Conservation (phyloP, 2,888 invertebrate species). For the Microdon myrmicae region DNA sequence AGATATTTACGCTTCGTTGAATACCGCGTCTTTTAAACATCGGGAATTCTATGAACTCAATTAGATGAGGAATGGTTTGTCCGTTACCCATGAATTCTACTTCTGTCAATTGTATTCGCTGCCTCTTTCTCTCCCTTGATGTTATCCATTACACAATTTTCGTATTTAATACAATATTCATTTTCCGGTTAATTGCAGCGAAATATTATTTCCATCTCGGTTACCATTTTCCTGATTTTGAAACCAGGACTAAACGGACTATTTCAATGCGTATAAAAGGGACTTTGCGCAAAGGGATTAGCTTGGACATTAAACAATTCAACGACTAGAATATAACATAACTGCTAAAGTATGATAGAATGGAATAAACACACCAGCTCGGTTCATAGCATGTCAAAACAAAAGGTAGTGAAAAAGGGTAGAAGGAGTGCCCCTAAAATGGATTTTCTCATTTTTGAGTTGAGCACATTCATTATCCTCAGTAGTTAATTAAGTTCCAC, state of each 20-base stretch:
- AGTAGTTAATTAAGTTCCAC: conserved; percentile 34
- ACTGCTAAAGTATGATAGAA: too few relatives aligned
- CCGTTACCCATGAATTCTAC: too few relatives aligned
- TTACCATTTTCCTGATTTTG: not conserved
- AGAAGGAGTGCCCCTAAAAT: too few relatives aligned
- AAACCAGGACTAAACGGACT: not conserved
- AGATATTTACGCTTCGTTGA: too few relatives aligned
- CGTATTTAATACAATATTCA: conserved; percentile 8
- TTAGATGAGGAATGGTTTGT: too few relatives aligned
- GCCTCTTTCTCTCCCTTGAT: not conserved
- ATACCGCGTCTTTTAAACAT: too few relatives aligned
- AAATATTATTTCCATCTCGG: conserved; percentile 9
- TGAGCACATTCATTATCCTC: conserved; percentile 25
- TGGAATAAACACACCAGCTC: not conserved
- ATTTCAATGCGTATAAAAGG: too few relatives aligned
- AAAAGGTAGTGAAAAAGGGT: conserved; percentile 14
- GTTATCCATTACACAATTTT: conserved; percentile 2
- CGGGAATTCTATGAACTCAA: too few relatives aligned
- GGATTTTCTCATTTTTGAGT: conserved; percentile 32
- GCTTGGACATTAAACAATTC: conserved; percentile 10
- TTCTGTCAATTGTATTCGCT: too few relatives aligned
- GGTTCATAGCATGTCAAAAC: conserved; percentile 4
- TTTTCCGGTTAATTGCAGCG: not conserved
- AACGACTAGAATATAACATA: conserved; percentile 4
- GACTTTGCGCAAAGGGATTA: conserved; percentile 10